Evolutionary conservation across 2,888 invertebrate species (phyloP).

Genomic region (Loripinus fragilis): DNA sequence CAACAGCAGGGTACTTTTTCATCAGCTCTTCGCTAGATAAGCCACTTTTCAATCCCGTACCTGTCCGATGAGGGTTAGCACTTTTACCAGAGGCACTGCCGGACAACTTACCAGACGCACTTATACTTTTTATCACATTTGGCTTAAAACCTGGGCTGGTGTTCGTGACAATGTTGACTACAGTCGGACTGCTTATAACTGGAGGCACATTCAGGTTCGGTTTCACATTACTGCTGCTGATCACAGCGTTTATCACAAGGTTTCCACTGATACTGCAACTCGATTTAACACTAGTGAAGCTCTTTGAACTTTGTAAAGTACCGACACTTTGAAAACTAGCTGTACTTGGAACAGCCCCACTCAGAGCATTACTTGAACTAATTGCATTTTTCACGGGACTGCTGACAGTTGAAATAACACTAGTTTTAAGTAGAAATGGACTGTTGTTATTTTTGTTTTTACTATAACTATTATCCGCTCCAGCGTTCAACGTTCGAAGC

Average conservation of each 20-base stretch:
- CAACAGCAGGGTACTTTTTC: slow-evolving; percentile 56
- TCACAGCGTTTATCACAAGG: slow-evolving; percentile 3
- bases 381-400: background rate
- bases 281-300: slow-evolving; percentile 12
- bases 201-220: slow-evolving; percentile 8
- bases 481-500: slow-evolving; percentile 35
- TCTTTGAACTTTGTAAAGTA: background rate
- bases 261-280: slow-evolving; percentile 18
- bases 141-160: slow-evolving; percentile 7
- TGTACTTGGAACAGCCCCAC: too few relatives aligned
- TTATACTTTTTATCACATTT: slow-evolving; percentile 11
- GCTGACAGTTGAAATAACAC: background rate
- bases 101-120: background rate
- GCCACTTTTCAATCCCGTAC: slow-evolving; percentile 13
- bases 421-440: background rate
- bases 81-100: slow-evolving; percentile 5
- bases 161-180: background rate
- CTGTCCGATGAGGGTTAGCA: background rate
- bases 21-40: slow-evolving; percentile 25
- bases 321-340: background rate
- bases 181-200: background rate
- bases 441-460: slow-evolving; percentile 28
- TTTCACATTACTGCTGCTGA: slow-evolving; percentile 7
- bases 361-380: background rate
- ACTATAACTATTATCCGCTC: slow-evolving; percentile 41